These are phyloP conservation scores for Asobara japonica DNA, from an alignment of 1,140 invertebrate genomes.

Conservation along the genomic window DNA sequence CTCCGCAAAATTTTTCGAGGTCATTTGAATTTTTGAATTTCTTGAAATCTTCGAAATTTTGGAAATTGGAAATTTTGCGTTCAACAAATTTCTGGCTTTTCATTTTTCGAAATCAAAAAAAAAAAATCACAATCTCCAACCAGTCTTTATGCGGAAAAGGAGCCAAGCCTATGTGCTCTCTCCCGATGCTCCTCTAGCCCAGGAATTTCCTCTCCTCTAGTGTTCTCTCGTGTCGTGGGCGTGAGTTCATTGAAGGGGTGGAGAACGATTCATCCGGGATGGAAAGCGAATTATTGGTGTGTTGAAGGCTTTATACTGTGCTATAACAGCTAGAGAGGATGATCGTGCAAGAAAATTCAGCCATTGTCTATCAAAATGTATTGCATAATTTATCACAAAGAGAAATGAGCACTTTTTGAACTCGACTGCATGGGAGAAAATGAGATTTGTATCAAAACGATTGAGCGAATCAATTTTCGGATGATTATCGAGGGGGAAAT, in stretches of 20 bases:
- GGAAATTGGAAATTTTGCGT: no score
- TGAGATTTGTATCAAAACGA: slow-evolving; percentile 14
- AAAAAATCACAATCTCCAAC: no score
- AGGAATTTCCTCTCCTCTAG: slow-evolving; percentile 6
- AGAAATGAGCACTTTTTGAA: background rate
- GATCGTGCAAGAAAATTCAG: slow-evolving; percentile 16
- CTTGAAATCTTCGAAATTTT: no score
- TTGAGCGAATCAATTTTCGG: background rate
- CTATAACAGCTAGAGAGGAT: background rate
- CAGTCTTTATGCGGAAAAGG: background rate
- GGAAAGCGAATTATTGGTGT: slow-evolving; percentile 13
- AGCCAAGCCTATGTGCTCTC: background rate
- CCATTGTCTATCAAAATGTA: slow-evolving; percentile 15
- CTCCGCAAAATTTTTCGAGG: no score
- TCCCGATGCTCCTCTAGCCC: background rate
- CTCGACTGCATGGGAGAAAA: background rate
- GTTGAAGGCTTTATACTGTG: slow-evolving; percentile 5
- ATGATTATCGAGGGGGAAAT: background rate
- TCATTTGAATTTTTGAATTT: no score
- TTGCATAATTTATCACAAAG: slow-evolving; percentile 1
- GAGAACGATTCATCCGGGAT: slow-evolving; percentile 15
- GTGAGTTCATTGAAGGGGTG: slow-evolving; percentile 16
- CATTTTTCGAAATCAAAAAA: no score
- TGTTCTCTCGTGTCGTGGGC: slow-evolving; percentile 10
- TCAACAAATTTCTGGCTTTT: no score